phyloP scores from a whole-genome alignment of 2,888 invertebrate genomes.

The Mesochorus sp. region DNA sequence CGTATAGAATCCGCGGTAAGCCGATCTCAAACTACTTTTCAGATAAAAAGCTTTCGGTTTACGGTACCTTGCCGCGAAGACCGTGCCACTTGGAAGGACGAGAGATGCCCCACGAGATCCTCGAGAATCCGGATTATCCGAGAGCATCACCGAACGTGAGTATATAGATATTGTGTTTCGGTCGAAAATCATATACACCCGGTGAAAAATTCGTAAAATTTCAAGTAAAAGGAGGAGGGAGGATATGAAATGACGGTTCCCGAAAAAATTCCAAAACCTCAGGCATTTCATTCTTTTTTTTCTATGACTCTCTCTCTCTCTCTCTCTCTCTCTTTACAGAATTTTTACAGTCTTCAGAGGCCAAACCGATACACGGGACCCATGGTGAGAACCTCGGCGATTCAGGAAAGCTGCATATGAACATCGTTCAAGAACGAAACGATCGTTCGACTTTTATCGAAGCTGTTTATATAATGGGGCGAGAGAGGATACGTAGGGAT shows the following conservation, averaged over 20 bases:
- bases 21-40: slow-evolving; percentile 67
- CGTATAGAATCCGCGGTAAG: slow-evolving; percentile 59
- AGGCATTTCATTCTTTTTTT: not conserved
- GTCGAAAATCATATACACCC: slow-evolving; percentile 15
- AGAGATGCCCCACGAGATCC: slow-evolving; percentile 74
- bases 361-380: slow-evolving; percentile 75
- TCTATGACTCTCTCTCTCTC: not conserved
- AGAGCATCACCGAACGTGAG: slow-evolving; percentile 77
- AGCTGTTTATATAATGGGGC: slow-evolving; percentile 8
- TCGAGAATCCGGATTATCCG: slow-evolving; percentile 76
- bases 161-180: slow-evolving; percentile 51
- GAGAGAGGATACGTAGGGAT: not conserved
- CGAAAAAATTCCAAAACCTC: not conserved
- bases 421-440: slow-evolving; percentile 19
- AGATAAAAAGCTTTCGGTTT: slow-evolving; percentile 77
- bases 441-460: slow-evolving; percentile 13
- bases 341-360: slow-evolving; percentile 78
- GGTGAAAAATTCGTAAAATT: too few relatives aligned
- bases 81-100: slow-evolving; percentile 75
- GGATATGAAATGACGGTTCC: too few relatives aligned
- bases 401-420: slow-evolving; percentile 79
- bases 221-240: too few relatives aligned
- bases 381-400: slow-evolving; percentile 72
- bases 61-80: slow-evolving; percentile 77
- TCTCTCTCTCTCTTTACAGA: slow-evolving; percentile 67